Base-by-base conservation (phyloP, 2,888 invertebrate species). In the Chirona hameri region DNA sequence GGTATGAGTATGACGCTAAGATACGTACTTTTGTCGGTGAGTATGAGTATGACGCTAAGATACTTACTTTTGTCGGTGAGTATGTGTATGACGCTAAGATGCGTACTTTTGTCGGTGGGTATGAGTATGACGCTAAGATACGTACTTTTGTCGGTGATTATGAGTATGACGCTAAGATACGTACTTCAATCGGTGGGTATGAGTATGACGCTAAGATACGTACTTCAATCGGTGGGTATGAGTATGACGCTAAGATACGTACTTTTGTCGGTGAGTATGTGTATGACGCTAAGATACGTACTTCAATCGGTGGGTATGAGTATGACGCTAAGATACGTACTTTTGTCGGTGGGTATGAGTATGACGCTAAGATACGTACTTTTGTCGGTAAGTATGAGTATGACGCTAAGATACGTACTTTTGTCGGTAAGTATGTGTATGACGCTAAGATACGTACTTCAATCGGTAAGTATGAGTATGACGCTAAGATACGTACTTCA, bases 391-490 rank as follows among this genome's bases (percentile, higher is more conserved):
- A 97, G 91, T 86, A 99, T 94, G 87, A 99, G 98, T 86, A 99
- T 95, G 46, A 99, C 93, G 84, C 98, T n/a, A n/a, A n/a, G n/a
- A n/a, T n/a, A 21, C 12, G 21, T 24, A 60, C 60, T 60, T 60
- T 24, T 1, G 60, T 60, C n/a, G 60, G 60, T 60, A 24, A 60
- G 60, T 24, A 60, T 60, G 60, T 24, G 60, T 60, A 60, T 72
- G 46, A 46, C 39, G n/a, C 27, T 2, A 21, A 18, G n/a, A 27
- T 24, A 48, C 81, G 55, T 60, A 84, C 85, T 84, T 83, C 94
- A 96, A 88, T 99, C 99, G 0, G 99, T 98, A 79, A 97, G 91
- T 86, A 99, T 94, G 87, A 99, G 98, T 86, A 99, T 95, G 46
- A 99, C 93, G 84, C 98, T n/a, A n/a, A n/a, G n/a, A n/a, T n/a